phyloP scores from a whole-genome alignment of 2,888 invertebrate species.

The Lepidocyrtoides sp. region DNA sequence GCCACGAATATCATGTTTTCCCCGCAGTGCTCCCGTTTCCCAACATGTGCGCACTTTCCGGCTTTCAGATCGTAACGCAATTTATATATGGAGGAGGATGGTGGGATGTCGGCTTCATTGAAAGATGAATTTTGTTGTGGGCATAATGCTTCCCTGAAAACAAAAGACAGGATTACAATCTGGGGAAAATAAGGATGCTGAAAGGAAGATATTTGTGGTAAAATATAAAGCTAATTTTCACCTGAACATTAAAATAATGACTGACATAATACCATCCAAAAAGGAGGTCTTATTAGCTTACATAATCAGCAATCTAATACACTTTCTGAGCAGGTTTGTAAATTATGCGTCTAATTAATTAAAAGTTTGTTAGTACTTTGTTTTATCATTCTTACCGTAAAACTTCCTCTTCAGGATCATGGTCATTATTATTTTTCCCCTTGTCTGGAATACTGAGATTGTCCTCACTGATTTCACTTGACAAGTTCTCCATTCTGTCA shows the following conservation, averaged over 20 bases:
- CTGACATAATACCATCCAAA: no score
- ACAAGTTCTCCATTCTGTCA: background rate
- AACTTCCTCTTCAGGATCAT: conserved; percentile 7
- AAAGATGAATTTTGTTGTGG: background rate
- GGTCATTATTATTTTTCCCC: background rate
- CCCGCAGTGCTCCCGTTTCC: conserved; percentile 79
- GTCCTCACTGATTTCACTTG: background rate
- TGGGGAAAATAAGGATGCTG: no score
- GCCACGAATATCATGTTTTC: conserved; percentile 81
- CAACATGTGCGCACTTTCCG: conserved; percentile 78
- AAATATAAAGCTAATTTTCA: background rate
- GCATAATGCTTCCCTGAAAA: conserved; percentile 65
- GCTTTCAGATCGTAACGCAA: conserved; percentile 75
- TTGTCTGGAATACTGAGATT: background rate
- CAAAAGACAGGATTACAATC: no score
- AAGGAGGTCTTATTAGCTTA: no score
- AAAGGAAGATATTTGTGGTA: background rate
- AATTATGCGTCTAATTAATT: background rate
- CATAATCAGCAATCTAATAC: no score
- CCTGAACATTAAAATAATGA: no score
- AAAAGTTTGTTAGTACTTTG: no score
- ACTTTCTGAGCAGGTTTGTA: no score
- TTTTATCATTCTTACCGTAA: conserved; percentile 55
- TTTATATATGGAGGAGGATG: no score
- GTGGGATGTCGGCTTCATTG: background rate